Evolutionary conservation across 2,797 vertebrate genomes (phyloP).

Genomic region (Rhynchotus rufescens): DNA sequence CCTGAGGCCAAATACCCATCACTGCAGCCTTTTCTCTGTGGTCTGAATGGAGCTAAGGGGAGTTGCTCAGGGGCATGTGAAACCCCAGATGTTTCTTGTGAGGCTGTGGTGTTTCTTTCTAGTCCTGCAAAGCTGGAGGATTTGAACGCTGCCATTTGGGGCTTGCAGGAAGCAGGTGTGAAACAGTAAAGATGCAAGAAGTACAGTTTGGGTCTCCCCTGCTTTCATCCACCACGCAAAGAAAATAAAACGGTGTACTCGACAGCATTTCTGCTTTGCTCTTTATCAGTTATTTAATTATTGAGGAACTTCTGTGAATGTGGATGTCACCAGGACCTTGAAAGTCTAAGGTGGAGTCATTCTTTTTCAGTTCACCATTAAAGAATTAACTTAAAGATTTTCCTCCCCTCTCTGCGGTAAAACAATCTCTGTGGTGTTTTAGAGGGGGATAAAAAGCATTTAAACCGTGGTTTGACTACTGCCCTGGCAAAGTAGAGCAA

Average conservation of each 20-base stretch:
- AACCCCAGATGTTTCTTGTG: background rate
- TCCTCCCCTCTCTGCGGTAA: background rate
- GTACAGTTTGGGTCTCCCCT: background rate
- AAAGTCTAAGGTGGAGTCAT: background rate
- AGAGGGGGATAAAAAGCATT: background rate
- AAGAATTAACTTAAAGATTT: too few species aligned
- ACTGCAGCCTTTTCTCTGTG: background rate
- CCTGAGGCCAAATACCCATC: accelerated
- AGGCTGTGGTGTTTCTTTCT: background rate
- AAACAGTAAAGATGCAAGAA: background rate
- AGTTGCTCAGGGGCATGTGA: background rate
- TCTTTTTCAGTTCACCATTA: background rate
- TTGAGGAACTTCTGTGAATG: background rate
- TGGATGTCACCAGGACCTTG: background rate
- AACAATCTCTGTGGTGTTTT: background rate
- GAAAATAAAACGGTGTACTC: background rate
- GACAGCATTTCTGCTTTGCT: background rate
- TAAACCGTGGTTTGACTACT: background rate
- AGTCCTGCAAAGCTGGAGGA: background rate
- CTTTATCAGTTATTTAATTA: background rate
- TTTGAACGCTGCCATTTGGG: background rate
- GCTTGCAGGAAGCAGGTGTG: background rate
- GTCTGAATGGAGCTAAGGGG: background rate
- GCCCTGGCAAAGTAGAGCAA: background rate
- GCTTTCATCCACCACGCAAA: background rate